Base-by-base conservation (phyloP, 2,113 vertebrate genomes). In the Numida meleagris region DNA sequence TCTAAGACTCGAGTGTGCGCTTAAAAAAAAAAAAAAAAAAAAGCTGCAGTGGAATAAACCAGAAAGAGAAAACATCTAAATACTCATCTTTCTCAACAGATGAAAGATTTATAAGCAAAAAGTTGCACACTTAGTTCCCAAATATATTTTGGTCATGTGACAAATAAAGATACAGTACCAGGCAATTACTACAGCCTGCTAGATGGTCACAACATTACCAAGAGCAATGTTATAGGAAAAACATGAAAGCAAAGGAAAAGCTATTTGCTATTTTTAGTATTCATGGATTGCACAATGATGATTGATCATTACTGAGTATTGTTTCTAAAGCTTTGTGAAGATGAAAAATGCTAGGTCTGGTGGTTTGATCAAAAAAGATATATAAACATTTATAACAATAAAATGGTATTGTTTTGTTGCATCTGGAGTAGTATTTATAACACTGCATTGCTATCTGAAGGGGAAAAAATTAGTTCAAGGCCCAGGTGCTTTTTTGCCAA, bases 371-470 rank as follows among this genome's bases (percentile, higher is more conserved):
- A 68, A 68, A 57, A 90, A 94, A 82, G 61, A 63, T 14, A 48
- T 5, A 14, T 59, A 83, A 88, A 73, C 59, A 59, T 77, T 87
- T 89, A 55, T 51, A 63, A 50, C 34, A 80, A 77, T 82, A 75
- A 62, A 77, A 46, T 6, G 10, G 55, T 78, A 88, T 88, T 91
- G 61, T 95, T 90, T 85, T 88, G 29, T 91, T 20, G 59, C 89
- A 95, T 89, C 89, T 89, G 82, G 84, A 94, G 42, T 59, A 19
- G 75, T 83, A 86, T 89, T 93, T 88, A 70, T 82, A 80, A 80
- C 15, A 20, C 33, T 34, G 38, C 33, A 25, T 51, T 36, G 18
- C 53, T 16, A 67, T 79, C 75, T 68, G 4, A 40, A 0, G 8
- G 0, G 3, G 13, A 40, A 33, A n/a, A 25, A 43, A n/a, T 14